Evolutionary conservation across 2,797 vertebrate species (phyloP), one percentile per base, ranked within the genome.

Genomic region (Merluccius polli): DNA sequence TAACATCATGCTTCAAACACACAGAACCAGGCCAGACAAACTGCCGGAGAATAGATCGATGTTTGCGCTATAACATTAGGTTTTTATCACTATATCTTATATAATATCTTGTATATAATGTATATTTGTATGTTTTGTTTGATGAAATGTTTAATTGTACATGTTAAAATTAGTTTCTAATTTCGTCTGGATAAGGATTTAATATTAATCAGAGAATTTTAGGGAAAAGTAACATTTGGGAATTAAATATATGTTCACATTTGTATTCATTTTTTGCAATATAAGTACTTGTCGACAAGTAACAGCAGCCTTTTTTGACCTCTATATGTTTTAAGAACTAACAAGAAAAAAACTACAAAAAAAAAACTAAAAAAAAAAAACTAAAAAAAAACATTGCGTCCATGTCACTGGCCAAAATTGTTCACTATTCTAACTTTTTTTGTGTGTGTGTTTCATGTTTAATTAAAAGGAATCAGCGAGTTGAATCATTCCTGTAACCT

Each of bases 1-100:
- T 38, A 36, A 35, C 70, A 38, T 71, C 21, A 35, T 71, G 21
- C 29, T 31, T 9, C 72, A 78, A 68, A 80, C 74, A 70, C 33
- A 70, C 15, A 70, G 12, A 68, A 8, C 21, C 52, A 59, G n/a
- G 52, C 52, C 21, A n/a, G 52, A 21, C 21, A 8, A 59, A 9
- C 21, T n/a, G n/a, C 52, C 8, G 52, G 52, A 9, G n/a, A 59
- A 59, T 59, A 59, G 21, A 35, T 35, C 8, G 3, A 59, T 59
- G 52, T 59, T 24, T 59, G 52, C 21, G 7, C n/a, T 59, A 59
- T 21, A 52, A 24, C n/a, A 8, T n/a, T n/a, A n/a, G n/a, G 1
- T 59, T n/a, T n/a, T 59, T n/a, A 59, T 24, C 7, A 24, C 52
- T n/a, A 59, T 59, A 24, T 59, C 21, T 59, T 59, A 15, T 9